Base-by-base conservation (phyloP, 2,888 invertebrate genomes). In the Drosophila barbarae region DNA sequence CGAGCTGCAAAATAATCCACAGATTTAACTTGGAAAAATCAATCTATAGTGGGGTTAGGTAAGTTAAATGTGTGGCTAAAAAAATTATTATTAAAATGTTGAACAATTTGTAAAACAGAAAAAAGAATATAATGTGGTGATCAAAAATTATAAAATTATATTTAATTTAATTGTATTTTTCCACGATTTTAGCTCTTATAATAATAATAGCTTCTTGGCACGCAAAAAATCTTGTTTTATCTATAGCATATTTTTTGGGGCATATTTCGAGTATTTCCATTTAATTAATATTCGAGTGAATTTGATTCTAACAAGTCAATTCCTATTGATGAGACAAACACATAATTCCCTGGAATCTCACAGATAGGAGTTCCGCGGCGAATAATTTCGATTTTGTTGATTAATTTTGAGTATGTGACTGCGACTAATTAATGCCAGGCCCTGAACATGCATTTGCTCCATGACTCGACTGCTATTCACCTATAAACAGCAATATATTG, bases 341-440 rank as follows among this genome's bases (percentile, higher is more conserved):
- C 13, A 21, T 21, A 32, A 18, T 13, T 32, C 13, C 18, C 13
- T 5, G 2, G 3, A 47, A 47, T 32, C 18, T 21, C 18, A 8
- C 13, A 46, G 30, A 46, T 46, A 32, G 18, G 8, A 47, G 9
- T 32, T 21, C 3, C 21, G 4, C 32, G 1, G 32, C 21, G 3
- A 32, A 47, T n/a, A 21, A 32, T 47, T 47, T 5, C 32, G 46
- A 32, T 47, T 32, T 47, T 21, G 32, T 47, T 49, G 49, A 34
- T 49, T 49, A 21, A 34, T 49, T 49, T 34, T 49, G 6, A 34
- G 21, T 34, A 28, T 10, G 30, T 26, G 49, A 49, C 18, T 36
- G 26, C 42, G 15, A 44, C 55, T 65, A 65, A 72, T 80, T 65
- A 67, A 58, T 74, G 42, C 52, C 52, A 49, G 47, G 35, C 63